A percentile compares a stretch with the other conserved stretches of the same genome.
Evolutionary conservation across 2,113 vertebrate species (phyloP).

Genomic region (Mirounga angustirostris): DNA sequence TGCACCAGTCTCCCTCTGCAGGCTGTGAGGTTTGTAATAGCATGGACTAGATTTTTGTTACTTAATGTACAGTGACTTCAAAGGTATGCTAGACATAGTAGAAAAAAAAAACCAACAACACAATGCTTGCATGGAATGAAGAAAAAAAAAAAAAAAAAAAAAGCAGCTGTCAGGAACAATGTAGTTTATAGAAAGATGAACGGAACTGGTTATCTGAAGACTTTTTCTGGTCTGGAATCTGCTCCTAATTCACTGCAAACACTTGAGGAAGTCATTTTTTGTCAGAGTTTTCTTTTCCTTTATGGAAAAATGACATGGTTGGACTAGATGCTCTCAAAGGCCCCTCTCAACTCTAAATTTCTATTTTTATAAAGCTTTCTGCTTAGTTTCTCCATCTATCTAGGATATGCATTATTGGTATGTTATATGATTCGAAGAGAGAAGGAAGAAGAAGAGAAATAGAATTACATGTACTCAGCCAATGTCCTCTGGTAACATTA

Average conservation of each 20-base stretch:
- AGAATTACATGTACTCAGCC: background rate
- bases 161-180: background rate
- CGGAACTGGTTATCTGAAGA: background rate
- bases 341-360: background rate
- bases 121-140: background rate
- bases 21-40: background rate
- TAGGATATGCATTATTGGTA: background rate
- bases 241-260: background rate
- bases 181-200: background rate
- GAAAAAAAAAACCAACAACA: background rate
- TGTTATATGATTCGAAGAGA: background rate
- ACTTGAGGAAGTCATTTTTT: conserved; percentile 5
- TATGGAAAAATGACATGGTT: background rate
- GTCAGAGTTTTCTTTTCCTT: background rate
- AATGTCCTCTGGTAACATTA: background rate
- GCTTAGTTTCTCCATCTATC: background rate
- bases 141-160: background rate
- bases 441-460: background rate
- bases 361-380: background rate
- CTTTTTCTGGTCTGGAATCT: background rate
- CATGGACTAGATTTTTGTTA: background rate
- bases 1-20: background rate
- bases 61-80: background rate
- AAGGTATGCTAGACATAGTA: background rate
- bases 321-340: background rate